phyloP scores from a whole-genome alignment of 2,113 vertebrate species.

The Hipposideros armiger region DNA sequence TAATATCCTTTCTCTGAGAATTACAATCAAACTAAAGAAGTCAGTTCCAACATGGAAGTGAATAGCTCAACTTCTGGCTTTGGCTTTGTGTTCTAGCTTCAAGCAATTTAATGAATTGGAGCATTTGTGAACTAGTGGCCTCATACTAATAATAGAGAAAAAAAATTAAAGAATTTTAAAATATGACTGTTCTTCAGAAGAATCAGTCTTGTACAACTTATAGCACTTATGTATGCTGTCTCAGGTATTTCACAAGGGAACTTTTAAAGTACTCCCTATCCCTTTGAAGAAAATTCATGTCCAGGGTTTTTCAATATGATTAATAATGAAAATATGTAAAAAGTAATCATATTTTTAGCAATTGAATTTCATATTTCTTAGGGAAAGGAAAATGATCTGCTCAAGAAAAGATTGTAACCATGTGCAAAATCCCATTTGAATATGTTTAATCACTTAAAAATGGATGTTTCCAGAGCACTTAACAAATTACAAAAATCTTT shows the following conservation, averaged over 20 bases:
- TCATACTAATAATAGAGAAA: background rate
- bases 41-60: background rate
- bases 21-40: conserved; percentile 37
- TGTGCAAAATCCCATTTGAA: background rate
- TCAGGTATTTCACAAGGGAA: background rate
- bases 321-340: background rate
- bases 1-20: conserved; percentile 34
- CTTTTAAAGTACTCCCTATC: background rate
- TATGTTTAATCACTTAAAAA: background rate
- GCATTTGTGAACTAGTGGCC: conserved; percentile 20
- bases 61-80: background rate
- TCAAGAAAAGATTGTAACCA: background rate
- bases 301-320: background rate
- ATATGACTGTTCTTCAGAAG: background rate
- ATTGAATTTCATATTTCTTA: background rate
- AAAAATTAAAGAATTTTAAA: background rate
- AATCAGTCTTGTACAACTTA: background rate
- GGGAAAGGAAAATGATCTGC: background rate
- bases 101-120: background rate
- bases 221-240: background rate
- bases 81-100: background rate
- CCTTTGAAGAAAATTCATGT: background rate
- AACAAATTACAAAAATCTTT: background rate
- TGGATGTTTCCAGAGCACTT: background rate
- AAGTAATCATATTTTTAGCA: background rate